These are phyloP conservation scores for Parauchenoglanis punctatus DNA, from an alignment of 2,797 vertebrate species.

Conservation along the genomic window DNA sequence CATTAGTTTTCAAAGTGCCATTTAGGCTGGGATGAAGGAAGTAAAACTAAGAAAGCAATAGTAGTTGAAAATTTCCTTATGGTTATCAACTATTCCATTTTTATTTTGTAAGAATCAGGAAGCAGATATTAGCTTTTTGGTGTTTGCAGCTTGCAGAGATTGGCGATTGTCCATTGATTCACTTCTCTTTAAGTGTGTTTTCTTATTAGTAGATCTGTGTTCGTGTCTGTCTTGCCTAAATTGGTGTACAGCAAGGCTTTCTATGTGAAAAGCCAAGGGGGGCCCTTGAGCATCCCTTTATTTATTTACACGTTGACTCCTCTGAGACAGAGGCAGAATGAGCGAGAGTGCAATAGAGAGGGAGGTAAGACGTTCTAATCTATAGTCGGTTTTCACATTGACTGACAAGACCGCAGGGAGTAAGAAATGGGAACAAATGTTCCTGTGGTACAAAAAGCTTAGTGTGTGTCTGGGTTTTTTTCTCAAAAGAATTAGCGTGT, in stretches of 20 bases:
- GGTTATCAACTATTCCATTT: background rate
- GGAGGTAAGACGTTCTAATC: conserved; percentile 23
- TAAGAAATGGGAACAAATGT: conserved; percentile 34
- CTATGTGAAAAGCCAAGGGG: conserved; percentile 16
- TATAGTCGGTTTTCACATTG: conserved; percentile 12
- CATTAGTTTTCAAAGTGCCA: background rate
- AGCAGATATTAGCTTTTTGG: background rate
- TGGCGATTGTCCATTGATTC: conserved; percentile 4
- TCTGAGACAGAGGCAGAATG: conserved; percentile 21
- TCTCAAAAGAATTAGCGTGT: conserved; percentile 3
- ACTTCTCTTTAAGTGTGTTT: background rate
- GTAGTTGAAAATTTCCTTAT: background rate
- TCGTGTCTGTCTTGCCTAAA: background rate
- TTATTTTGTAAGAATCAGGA: background rate
- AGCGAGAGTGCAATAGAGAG: conserved; percentile 1
- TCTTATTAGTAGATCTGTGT: conserved; percentile 12
- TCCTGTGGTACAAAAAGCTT: background rate
- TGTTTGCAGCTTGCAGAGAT: background rate
- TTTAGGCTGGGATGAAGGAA: background rate
- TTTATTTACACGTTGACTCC: conserved; percentile 33
- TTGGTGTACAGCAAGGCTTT: background rate
- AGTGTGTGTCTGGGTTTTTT: background rate
- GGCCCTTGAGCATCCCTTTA: conserved; percentile 2
- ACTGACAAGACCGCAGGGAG: conserved; percentile 24
- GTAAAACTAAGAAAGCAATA: background rate